Conservation (phyloP, 1,140 invertebrate genomes). For the Sinonovacula constricta region DNA sequence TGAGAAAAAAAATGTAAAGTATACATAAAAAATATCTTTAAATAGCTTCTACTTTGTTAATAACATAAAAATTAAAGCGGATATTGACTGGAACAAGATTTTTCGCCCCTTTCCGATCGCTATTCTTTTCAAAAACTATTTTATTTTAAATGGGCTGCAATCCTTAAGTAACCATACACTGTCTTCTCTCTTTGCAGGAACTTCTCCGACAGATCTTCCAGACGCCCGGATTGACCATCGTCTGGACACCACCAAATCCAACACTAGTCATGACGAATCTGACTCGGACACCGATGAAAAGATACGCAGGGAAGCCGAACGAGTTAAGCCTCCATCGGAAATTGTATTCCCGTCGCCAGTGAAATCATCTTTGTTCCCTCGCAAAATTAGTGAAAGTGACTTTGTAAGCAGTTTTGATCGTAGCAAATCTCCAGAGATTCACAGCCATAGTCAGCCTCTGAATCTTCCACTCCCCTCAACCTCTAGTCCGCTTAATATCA, state of each 20-base stretch:
- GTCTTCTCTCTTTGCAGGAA: conserved; percentile 37
- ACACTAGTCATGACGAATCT: conserved; percentile 44
- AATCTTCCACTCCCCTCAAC: conserved; percentile 19
- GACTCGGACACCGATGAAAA: conserved; percentile 26
- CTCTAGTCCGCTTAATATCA: conserved; percentile 41
- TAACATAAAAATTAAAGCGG: no score
- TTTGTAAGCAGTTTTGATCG: conserved; percentile 51
- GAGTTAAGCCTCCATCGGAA: neutral
- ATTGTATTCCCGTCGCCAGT: conserved; percentile 27
- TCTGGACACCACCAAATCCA: conserved; percentile 46
- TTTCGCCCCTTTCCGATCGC: no score
- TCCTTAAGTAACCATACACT: neutral
- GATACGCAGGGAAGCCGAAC: neutral
- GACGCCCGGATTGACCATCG: conserved; percentile 38
- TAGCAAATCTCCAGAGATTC: conserved; percentile 51
- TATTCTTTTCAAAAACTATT: no score
- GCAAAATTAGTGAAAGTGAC: conserved; percentile 52
- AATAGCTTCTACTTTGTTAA: no score
- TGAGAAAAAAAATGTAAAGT: no score
- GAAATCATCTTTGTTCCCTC: conserved; percentile 35
- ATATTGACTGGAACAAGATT: no score
- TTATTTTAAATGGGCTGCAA: neutral
- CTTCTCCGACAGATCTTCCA: conserved; percentile 42
- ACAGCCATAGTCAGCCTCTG: conserved; percentile 31
- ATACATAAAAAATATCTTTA: no score